Base-by-base conservation (phyloP, 2,888 invertebrate genomes). In the Pristionchus fissidentatus region DNA sequence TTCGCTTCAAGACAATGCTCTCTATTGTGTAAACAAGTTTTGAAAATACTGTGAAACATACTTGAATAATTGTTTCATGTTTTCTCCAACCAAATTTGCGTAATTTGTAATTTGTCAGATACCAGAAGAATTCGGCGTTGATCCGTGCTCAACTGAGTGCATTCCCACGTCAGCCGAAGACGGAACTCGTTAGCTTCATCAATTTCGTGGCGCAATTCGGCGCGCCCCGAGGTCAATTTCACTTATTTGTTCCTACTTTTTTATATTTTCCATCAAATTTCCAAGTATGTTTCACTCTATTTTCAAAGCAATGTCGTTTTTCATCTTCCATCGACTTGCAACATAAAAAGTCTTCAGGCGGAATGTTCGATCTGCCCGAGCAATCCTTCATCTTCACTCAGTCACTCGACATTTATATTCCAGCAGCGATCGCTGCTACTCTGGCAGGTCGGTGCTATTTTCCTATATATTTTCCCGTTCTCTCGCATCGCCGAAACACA, bases 321-420 rank as follows among this genome's bases (percentile, higher is more conserved):
- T 52, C 3, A n/a, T 52, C 22, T 52, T n/a, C 15, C 8, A 15
- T 4, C 15, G 5, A 15, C 26, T 7, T 3, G 29, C 3, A 57
- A 57, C 3, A 57, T 26, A n/a, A 26, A 4, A 3, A 57, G 3
- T 26, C 43, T 60, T 2, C 62, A 81, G 80, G 57, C n/a, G 83
- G 83, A 15, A 83, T 70, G 70, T 83, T 83, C 73, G 83, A 83
- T 8, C 55, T 83, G 1, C 83, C 83, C 1, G 3, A 49, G 1
- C 83, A 83, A 0, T 83, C 83, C 0, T 83, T 83, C 83, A 73
- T 83, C 49, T 73, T 73, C 73, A 83, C 73, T 10, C 49, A 55
- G n/a, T 83, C 83, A 26, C 83, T 83, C 3, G 83, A 83, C 55
- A 83, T 83, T 38, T 83, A 41, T 41, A 52, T 83, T 19, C 83